A percentile compares a stretch with the other conserved stretches of the same genome.
Evolutionary conservation across 2,113 vertebrate genomes (phyloP).

Genomic region (Pygoscelis antarcticus): DNA sequence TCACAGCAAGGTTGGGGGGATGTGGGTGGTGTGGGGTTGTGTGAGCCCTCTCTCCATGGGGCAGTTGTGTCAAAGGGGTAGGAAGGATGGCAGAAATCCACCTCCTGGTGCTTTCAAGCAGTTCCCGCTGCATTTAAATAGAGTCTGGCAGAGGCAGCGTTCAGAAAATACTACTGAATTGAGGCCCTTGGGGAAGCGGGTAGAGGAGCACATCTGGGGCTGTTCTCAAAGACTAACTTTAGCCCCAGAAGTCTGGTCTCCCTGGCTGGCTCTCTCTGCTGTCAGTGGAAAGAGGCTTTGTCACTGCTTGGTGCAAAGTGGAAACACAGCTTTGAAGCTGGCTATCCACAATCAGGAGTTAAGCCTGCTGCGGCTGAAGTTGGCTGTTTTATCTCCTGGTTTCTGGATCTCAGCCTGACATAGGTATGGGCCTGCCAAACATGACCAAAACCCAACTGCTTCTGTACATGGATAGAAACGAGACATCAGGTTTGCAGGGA

Average conservation of each 20-base stretch:
- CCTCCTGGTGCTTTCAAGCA: background rate
- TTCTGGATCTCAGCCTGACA: background rate
- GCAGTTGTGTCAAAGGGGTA: background rate
- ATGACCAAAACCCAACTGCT: background rate
- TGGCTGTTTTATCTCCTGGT: background rate
- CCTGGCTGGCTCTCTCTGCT: background rate
- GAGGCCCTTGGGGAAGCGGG: background rate
- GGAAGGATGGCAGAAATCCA: background rate
- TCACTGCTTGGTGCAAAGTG: background rate
- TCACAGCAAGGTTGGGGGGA: background rate
- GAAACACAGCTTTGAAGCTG: background rate
- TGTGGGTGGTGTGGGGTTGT: background rate
- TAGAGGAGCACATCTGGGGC: background rate
- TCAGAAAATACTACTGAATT: background rate
- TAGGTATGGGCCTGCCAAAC: background rate
- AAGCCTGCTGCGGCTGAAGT: background rate
- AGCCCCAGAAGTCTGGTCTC: background rate
- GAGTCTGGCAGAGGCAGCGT: background rate
- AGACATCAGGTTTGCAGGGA: background rate
- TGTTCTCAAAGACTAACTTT: background rate
- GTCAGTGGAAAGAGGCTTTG: background rate
- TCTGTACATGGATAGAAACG: background rate
- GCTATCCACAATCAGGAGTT: background rate
- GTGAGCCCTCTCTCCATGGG: background rate
- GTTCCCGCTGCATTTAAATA: background rate